Conservation (phyloP, 2,113 vertebrate genomes). For the Pachyramphus minor region DNA sequence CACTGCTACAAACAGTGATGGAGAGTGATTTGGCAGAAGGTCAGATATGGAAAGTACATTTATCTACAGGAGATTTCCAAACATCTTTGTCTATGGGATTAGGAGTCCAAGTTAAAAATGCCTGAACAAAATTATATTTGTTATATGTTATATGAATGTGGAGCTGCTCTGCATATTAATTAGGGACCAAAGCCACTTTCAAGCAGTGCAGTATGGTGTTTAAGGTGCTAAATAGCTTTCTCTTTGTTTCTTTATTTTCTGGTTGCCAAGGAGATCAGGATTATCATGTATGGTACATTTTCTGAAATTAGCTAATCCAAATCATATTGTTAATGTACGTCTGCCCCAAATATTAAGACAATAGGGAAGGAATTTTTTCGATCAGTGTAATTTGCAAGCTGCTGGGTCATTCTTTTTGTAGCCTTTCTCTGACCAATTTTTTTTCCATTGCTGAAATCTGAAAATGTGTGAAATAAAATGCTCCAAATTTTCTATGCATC, state of each 20-base stretch:
- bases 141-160: neutral
- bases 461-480: neutral
- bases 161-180: constrained; percentile 12
- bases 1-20: neutral
- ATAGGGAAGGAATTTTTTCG: neutral
- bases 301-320: constrained; percentile 47
- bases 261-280: constrained; percentile 36
- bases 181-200: constrained; percentile 1
- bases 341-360: constrained; percentile 23
- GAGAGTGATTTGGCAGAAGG: neutral
- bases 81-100: neutral
- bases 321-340: neutral
- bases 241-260: constrained; percentile 30
- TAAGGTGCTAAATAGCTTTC: constrained; percentile 19
- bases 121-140: neutral
- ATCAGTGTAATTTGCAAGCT: neutral
- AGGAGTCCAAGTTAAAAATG: neutral
- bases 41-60: neutral
- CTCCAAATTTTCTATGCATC: neutral
- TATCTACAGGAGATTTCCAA: neutral
- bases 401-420: neutral
- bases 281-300: neutral
- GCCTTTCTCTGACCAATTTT: neutral
- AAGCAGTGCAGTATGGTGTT: neutral
- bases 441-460: neutral